A percentile compares a stretch with the other conserved stretches of the same genome.
phyloP scores from a whole-genome alignment of 2,888 invertebrate species.

The Rhagium mordax region DNA sequence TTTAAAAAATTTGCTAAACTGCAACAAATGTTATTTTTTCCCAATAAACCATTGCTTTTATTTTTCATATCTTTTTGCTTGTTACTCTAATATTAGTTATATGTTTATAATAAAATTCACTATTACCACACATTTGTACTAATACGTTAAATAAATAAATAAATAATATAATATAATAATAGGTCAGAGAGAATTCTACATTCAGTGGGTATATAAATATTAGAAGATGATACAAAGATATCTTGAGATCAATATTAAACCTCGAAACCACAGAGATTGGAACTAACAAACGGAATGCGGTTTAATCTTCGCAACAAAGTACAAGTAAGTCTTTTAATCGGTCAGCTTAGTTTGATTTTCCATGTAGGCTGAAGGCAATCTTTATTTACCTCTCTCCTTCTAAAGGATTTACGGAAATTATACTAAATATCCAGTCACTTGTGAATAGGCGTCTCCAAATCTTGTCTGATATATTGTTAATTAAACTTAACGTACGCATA shows the following conservation, averaged over 20 bases:
- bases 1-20: no score
- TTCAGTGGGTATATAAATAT: not conserved
- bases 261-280: conserved; percentile 13
- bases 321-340: conserved; percentile 31
- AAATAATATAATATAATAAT: no score
- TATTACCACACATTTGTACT: no score
- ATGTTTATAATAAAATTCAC: no score
- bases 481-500: not conserved
- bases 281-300: conserved; percentile 20
- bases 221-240: not conserved
- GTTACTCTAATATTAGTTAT: no score
- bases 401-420: not conserved
- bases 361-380: conserved; percentile 14
- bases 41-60: no score
- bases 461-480: not conserved
- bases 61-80: no score
- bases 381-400: conserved; percentile 15
- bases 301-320: conserved; percentile 28
- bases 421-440: not conserved
- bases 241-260: conserved; percentile 20
- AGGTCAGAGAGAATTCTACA: no score
- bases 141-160: no score
- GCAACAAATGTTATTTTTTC: no score
- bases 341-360: conserved; percentile 28
- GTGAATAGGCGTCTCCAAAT: not conserved